phyloP scores from a whole-genome alignment of 2,888 invertebrate genomes.

The Cheilosia soror region DNA sequence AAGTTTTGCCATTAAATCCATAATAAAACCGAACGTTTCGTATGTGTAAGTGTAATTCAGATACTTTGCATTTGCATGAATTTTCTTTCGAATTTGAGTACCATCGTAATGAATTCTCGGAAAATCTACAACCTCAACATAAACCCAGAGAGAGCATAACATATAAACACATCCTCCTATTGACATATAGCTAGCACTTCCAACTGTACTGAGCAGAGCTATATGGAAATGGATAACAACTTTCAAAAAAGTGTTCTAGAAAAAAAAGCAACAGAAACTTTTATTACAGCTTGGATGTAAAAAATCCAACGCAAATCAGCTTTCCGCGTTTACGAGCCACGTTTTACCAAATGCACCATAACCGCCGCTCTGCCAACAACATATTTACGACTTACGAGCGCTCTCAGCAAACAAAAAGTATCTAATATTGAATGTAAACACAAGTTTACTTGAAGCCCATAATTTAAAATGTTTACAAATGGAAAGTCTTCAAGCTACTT shows the following conservation, averaged over 20 bases:
- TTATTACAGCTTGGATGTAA: conserved; percentile 31
- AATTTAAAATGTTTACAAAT: conserved; percentile 47
- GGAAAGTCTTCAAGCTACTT: conserved; percentile 16
- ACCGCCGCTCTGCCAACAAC: conserved; percentile 18
- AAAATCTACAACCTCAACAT: neutral
- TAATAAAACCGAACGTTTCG: no score
- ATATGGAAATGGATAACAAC: conserved; percentile 34
- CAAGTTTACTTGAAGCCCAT: conserved; percentile 18
- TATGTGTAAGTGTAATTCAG: no score
- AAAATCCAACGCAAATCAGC: conserved; percentile 25
- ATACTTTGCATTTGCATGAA: no score
- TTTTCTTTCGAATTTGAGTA: no score
- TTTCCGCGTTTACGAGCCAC: conserved; percentile 25
- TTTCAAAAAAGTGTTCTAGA: conserved; percentile 15
- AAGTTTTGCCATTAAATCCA: no score
- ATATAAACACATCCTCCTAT: conserved; percentile 30
- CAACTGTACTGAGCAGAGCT: neutral
- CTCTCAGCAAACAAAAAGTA: conserved; percentile 26
- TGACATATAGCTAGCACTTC: conserved; percentile 13
- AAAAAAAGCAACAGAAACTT: conserved; percentile 15
- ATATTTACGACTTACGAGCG: conserved; percentile 49
- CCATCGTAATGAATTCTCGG: no score
- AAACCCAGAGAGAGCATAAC: neutral
- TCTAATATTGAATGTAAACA: conserved; percentile 40
- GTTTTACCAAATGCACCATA: conserved; percentile 36